Evolutionary conservation across 1,140 invertebrate genomes (phyloP).

Genomic region (Acromyrmex charruanus): DNA sequence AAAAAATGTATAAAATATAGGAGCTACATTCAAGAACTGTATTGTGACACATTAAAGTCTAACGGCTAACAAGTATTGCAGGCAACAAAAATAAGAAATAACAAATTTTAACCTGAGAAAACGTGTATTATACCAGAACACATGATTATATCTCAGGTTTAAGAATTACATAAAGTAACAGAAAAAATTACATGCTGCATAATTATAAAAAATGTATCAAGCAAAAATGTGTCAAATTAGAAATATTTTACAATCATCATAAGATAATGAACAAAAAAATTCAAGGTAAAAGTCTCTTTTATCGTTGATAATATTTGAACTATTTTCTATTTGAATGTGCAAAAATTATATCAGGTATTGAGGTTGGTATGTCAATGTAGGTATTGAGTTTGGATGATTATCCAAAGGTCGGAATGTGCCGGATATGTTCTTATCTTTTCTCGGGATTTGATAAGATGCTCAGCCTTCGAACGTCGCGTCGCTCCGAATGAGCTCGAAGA

Average conservation of each 20-base stretch:
- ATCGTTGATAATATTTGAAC: not conserved
- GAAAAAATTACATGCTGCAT: not conserved
- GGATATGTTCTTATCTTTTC: slow-evolving; percentile 53
- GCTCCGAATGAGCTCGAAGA: slow-evolving; percentile 43
- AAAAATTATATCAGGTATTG: slow-evolving; percentile 1
- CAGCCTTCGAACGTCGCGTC: slow-evolving; percentile 20
- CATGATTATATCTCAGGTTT: too few species aligned
- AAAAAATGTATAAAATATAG: not conserved
- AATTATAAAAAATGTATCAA: not conserved
- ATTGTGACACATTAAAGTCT: not conserved
- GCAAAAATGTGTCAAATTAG: not conserved
- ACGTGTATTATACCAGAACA: too few species aligned
- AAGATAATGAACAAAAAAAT: slow-evolving; percentile 8
- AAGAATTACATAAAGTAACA: not conserved
- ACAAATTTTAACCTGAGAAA: too few species aligned
- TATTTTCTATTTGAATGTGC: not conserved
- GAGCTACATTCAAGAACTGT: not conserved
- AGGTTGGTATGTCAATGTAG: not conserved
- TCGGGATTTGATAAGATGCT: not conserved
- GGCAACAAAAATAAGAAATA: too few species aligned
- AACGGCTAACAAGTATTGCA: too few species aligned
- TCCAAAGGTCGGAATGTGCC: slow-evolving; percentile 42
- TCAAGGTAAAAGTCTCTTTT: not conserved
- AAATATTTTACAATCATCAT: not conserved
- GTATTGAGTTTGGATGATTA: slow-evolving; percentile 19